Percentiles rank a stretch among this genome's conserved stretches.
Conservation (phyloP, 2,888 invertebrate species). For the Scaeva pyrastri region DNA sequence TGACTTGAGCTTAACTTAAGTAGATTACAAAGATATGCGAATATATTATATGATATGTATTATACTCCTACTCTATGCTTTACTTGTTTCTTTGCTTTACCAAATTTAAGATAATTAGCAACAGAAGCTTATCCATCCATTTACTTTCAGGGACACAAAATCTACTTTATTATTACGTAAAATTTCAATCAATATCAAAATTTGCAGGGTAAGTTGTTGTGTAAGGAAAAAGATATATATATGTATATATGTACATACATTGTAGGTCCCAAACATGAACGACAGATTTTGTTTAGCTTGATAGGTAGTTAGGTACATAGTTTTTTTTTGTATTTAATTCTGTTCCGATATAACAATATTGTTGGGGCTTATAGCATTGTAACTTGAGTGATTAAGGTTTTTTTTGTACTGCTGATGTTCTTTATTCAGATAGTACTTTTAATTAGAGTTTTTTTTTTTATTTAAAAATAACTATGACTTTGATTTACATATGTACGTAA, state of each 20-base stretch:
- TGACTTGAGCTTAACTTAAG: slow-evolving; percentile 51
- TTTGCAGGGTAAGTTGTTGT: background rate
- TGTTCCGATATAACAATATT: slow-evolving; percentile 14
- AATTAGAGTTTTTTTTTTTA: slow-evolving; percentile 10
- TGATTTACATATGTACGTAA: slow-evolving; percentile 7
- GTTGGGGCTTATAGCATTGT: background rate
- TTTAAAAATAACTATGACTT: slow-evolving; percentile 5
- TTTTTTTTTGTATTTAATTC: background rate
- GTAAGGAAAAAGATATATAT: background rate
- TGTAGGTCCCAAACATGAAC: slow-evolving; percentile 1
- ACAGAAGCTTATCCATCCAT: slow-evolving; percentile 47
- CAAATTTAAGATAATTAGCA: slow-evolving; percentile 59
- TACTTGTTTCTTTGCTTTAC: slow-evolving; percentile 34
- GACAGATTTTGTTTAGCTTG: background rate
- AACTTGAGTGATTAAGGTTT: slow-evolving; percentile 15
- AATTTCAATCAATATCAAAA: slow-evolving; percentile 37
- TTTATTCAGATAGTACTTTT: slow-evolving; percentile 22
- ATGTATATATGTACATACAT: too few relatives aligned
- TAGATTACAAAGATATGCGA: slow-evolving; percentile 40
- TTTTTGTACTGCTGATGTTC: background rate
- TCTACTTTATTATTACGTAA: slow-evolving; percentile 57
- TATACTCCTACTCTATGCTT: background rate
- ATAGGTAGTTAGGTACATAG: background rate
- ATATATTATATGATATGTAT: background rate
- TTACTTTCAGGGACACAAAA: slow-evolving; percentile 23